These are phyloP conservation scores for Silurus glanis DNA, from an alignment of 2,113 vertebrate species.

Conservation along the genomic window DNA sequence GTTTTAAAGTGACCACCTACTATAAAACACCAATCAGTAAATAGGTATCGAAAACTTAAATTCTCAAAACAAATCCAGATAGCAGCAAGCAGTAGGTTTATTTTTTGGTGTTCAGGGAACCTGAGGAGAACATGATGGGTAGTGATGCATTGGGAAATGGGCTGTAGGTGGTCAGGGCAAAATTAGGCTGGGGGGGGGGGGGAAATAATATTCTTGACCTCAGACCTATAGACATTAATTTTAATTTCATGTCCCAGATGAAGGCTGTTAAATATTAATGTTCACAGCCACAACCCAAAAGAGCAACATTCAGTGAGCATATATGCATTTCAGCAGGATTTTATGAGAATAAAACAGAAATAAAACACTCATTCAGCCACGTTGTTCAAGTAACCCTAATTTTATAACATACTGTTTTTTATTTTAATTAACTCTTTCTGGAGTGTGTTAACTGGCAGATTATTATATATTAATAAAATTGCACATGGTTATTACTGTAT, in stretches of 20 bases:
- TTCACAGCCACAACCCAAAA: background rate
- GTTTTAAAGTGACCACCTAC: background rate
- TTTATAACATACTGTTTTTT: background rate
- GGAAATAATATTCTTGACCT: background rate
- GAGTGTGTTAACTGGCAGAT: background rate
- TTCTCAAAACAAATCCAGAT: background rate
- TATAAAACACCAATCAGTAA: background rate
- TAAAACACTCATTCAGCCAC: background rate
- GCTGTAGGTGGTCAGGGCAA: background rate
- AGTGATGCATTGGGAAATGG: background rate
- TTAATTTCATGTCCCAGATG: background rate
- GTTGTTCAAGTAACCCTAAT: background rate
- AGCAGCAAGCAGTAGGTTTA: background rate
- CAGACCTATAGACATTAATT: background rate
- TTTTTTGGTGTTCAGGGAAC: background rate
- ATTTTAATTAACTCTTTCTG: background rate
- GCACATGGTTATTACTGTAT: background rate
- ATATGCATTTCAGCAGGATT: conserved; percentile 5
- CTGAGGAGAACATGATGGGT: background rate
- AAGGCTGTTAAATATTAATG: background rate
- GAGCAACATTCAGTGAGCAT: conserved; percentile 12
- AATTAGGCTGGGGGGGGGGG: no score
- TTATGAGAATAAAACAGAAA: background rate
- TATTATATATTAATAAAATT: background rate
- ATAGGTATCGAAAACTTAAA: background rate